These are phyloP conservation scores for Phylloscopus collybita DNA, from an alignment of 2,797 vertebrate species.

Conservation along the genomic window DNA sequence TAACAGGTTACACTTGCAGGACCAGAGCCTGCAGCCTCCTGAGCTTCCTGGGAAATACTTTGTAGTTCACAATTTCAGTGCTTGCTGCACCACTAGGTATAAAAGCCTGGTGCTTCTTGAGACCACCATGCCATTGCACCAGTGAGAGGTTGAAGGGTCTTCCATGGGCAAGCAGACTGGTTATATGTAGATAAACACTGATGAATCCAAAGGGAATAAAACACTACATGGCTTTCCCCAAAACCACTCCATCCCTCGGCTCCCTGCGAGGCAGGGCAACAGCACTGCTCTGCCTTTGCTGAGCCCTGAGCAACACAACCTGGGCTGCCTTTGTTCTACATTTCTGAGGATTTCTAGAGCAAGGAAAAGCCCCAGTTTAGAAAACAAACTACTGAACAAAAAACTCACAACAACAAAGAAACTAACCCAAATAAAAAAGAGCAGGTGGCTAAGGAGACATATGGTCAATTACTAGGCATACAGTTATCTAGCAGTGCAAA, in stretches of 20 bases:
- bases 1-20: background rate
- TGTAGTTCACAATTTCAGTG: background rate
- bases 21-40: background rate
- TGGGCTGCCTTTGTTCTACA: background rate
- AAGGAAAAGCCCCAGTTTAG: background rate
- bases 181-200: background rate
- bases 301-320: background rate
- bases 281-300: background rate
- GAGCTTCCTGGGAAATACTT: background rate
- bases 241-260: background rate
- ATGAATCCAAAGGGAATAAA: background rate
- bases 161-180: background rate
- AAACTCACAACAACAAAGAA: background rate
- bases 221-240: background rate
- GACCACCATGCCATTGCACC: fast-evolving
- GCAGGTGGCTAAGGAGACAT: background rate
- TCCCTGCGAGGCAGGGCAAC: background rate
- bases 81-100: background rate
- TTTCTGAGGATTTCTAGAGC: background rate
- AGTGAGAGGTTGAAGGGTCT: background rate
- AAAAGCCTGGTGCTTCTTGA: background rate
- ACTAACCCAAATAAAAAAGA: background rate
- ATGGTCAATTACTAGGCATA: background rate
- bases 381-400: background rate
- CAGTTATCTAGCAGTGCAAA: background rate